A percentile compares a stretch with the other conserved stretches of the same genome.
Evolutionary conservation across 2,888 invertebrate species (phyloP).

Genomic region (Schizaphis graminum): DNA sequence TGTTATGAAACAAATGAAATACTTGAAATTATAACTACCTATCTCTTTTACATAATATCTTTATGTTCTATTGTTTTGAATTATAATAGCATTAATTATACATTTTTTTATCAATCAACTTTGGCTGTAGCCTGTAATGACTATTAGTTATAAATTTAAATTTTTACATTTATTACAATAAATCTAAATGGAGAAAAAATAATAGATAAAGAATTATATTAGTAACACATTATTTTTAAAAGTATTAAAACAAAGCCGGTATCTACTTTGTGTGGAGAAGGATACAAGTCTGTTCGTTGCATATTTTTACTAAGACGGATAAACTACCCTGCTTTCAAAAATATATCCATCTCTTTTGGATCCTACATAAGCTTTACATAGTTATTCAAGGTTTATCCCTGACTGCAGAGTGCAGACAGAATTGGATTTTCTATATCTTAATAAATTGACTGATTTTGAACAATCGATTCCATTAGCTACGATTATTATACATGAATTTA

Average conservation of each 20-base stretch:
- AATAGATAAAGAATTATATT: neutral
- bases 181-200: neutral
- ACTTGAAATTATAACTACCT: neutral
- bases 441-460: no score
- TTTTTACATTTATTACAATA: neutral
- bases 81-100: neutral
- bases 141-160: neutral
- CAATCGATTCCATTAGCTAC: no score
- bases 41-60: neutral
- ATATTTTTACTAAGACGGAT: no score
- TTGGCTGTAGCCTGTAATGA: neutral
- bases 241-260: neutral
- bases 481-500: no score
- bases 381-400: no score
- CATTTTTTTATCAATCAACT: neutral
- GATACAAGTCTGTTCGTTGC: no score
- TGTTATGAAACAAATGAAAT: neutral
- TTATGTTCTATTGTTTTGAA: neutral
- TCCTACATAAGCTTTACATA: no score
- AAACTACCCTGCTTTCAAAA: no score
- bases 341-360: no score
- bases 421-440: no score
- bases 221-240: neutral
- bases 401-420: no score
- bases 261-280: no score